A percentile compares a stretch with the other conserved stretches of the same genome.
Evolutionary conservation across 1,140 invertebrate species (phyloP).

Genomic region (Cydia fagiglandana): DNA sequence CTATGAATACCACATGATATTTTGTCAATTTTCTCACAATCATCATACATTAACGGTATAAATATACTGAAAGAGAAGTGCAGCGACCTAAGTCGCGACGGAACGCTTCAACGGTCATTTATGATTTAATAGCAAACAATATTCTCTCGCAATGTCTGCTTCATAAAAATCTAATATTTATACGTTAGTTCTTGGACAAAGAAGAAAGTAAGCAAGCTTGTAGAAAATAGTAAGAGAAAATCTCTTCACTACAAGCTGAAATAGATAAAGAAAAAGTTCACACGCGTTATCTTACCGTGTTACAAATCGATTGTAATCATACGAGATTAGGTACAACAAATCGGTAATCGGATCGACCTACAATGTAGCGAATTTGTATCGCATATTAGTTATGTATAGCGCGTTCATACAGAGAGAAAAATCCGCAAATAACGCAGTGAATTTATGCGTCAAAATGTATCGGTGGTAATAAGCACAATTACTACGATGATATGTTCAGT

Average conservation of each 20-base stretch:
- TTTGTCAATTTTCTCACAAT: slow-evolving; percentile 9
- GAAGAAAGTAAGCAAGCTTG: neutral
- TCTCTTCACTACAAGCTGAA: neutral
- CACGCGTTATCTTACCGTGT: neutral
- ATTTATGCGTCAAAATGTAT: too few relatives aligned
- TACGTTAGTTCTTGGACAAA: neutral
- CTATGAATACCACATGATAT: neutral
- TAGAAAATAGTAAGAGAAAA: neutral
- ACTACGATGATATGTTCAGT: too few relatives aligned
- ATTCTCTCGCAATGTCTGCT: neutral
- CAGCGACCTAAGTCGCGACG: slow-evolving; percentile 13
- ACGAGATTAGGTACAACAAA: slow-evolving; percentile 1
- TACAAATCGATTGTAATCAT: slow-evolving; percentile 12
- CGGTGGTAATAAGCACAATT: too few relatives aligned
- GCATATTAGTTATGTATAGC: neutral
- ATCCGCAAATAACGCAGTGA: too few relatives aligned
- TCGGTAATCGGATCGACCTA: slow-evolving; percentile 9
- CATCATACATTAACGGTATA: slow-evolving; percentile 2
- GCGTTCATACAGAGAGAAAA: neutral
- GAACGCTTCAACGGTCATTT: slow-evolving; percentile 3
- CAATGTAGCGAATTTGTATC: slow-evolving; percentile 1
- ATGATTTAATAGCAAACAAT: slow-evolving; percentile 4
- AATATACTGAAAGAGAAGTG: neutral
- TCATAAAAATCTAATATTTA: neutral
- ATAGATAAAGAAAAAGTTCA: neutral